Evolutionary conservation across 2,888 invertebrate genomes (phyloP).

Genomic region (Dioctria linearis): DNA sequence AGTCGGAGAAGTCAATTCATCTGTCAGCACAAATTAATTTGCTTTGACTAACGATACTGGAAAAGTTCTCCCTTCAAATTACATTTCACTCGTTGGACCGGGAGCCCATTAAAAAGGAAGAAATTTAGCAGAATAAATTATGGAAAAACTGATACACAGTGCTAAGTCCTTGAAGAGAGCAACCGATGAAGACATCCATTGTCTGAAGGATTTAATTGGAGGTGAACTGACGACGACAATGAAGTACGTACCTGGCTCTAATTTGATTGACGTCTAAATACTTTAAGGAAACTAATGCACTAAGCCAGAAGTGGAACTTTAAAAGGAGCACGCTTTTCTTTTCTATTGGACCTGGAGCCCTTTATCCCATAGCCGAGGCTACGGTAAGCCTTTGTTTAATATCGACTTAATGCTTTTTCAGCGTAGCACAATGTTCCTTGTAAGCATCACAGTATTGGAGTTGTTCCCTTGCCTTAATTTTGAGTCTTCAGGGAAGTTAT

Average conservation of each 20-base stretch:
- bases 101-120: conserved; percentile 30
- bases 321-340: background rate
- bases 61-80: conserved; percentile 18
- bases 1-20: conserved; percentile 51
- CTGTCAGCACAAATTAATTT: conserved; percentile 53
- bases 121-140: conserved; percentile 42
- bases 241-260: background rate
- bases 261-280: background rate
- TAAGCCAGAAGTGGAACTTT: background rate
- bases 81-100: background rate
- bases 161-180: background rate
- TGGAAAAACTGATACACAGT: conserved; percentile 23
- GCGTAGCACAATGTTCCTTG: background rate
- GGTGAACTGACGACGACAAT: background rate
- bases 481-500: conserved; percentile 30
- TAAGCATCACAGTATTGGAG: background rate
- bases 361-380: background rate
- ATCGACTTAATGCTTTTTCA: background rate
- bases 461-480: conserved; percentile 25
- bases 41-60: conserved; percentile 50
- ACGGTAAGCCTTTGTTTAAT: conserved; percentile 11
- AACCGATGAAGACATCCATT: conserved; percentile 10
- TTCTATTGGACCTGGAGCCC: background rate
- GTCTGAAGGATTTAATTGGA: background rate
- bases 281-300: background rate